A percentile compares a stretch with the other conserved stretches of the same genome.
phyloP scores from a whole-genome alignment of 2,888 invertebrate species.

The Pyrocoelia pectoralis region DNA sequence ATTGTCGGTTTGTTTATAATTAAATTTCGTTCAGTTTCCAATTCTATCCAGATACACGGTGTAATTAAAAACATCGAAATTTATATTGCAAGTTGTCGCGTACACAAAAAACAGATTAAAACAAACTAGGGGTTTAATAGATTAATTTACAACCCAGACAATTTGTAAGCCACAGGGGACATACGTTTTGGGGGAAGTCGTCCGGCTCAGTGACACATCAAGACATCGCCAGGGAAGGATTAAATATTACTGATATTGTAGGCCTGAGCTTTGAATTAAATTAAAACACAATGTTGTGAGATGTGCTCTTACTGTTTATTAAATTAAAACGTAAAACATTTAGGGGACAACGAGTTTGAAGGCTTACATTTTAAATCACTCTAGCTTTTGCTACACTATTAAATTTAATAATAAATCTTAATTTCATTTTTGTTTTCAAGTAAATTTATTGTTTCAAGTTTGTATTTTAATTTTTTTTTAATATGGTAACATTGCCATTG shows the following conservation, averaged over 20 bases:
- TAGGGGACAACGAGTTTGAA: conserved; percentile 22
- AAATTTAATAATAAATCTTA: conserved; percentile 24
- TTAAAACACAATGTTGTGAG: conserved; percentile 56
- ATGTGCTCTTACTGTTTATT: conserved; percentile 55
- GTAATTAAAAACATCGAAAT: background rate
- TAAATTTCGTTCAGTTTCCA: background rate
- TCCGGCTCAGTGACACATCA: conserved; percentile 50
- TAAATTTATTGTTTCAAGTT: background rate
- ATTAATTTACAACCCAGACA: conserved; percentile 56
- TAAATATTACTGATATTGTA: conserved; percentile 51
- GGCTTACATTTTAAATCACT: conserved; percentile 12
- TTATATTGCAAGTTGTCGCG: conserved; percentile 7
- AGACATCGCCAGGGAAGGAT: conserved; percentile 53
- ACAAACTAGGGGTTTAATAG: conserved; percentile 52
- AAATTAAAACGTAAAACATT: conserved; percentile 50
- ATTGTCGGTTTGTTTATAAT: no score
- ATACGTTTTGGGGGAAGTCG: conserved; percentile 46
- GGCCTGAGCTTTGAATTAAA: conserved; percentile 56
- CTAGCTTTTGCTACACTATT: background rate
- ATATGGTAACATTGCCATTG: no score
- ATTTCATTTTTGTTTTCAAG: background rate
- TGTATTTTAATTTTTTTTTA: no score
- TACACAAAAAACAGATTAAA: conserved; percentile 30
- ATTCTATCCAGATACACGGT: background rate
- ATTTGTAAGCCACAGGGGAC: conserved; percentile 55